Evolutionary conservation across 2,797 vertebrate species (phyloP), one percentile per base, ranked within the genome.

Genomic region (Naso thynnoides): DNA sequence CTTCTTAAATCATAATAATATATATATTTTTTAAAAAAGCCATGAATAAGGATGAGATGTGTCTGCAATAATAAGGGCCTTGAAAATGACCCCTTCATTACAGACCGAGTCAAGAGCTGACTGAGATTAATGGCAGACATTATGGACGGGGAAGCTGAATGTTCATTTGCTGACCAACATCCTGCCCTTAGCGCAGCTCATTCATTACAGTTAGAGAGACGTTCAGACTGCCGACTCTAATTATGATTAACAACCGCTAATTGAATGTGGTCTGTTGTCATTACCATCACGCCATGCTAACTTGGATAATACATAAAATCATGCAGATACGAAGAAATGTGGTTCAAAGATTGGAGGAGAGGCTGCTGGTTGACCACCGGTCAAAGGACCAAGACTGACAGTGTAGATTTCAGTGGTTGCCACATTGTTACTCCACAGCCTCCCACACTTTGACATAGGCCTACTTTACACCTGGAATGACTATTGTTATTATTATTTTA

Each of bases 81-180:
- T 86, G 72, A 59, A 83, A 82, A 66, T 78, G 76, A 90, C 85
- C 84, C 82, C 64, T 84, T 84, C 44, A 76, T 83, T 87, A 68
- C 47, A 70, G 45, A 65, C 57, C 16, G 31, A 83, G 76, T 82
- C 75, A 65, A 54, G 57, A 69, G 59, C 86, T 77, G 89, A 91
- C 73, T 52, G 55, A 89, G 88, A 91, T 90, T 83, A 84, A 89
- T 89, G 83, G 74, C 70, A 52, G 65, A 82, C 78, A 84, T 90
- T 87, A 87, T 82, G 74, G 81, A 83, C 66, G 74, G 65, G 73
- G 81, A 88, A 85, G 66, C 66, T 48, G 79, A 78, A 79, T 86
- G 86, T 91, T 90, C 80, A 81, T 91, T 88, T 92, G 86, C 91
- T 93, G 90, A 93, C 93, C 91, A 87, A 86, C 89, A 87, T 86